Evolutionary conservation across 2,888 invertebrate species (phyloP).

Genomic region (Thysanoteuthis rhombus): DNA sequence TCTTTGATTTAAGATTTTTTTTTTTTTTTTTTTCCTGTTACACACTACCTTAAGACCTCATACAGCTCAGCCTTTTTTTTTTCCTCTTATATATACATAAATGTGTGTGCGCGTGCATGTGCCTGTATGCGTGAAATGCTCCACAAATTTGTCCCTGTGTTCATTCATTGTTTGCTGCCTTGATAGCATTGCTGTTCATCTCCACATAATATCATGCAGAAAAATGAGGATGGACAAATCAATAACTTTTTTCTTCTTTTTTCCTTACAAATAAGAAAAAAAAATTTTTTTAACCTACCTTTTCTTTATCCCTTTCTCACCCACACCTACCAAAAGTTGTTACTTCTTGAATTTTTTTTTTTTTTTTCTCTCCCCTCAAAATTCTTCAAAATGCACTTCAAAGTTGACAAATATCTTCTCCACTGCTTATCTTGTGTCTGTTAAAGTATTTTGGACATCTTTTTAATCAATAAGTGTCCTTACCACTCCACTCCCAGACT

Average conservation of each 20-base stretch:
- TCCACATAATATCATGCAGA: neutral
- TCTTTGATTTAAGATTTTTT: neutral
- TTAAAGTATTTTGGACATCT: constrained; percentile 12
- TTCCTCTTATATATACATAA: neutral
- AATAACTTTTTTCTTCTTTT: neutral
- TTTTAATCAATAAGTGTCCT: constrained; percentile 12
- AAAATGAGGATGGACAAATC: neutral
- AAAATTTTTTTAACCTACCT: neutral
- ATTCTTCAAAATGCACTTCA: neutral
- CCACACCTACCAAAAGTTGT: neutral
- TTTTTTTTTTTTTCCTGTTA: neutral
- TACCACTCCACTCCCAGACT: neutral
- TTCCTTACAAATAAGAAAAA: no score
- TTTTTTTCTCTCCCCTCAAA: neutral
- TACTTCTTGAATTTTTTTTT: neutral
- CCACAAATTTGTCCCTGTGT: neutral
- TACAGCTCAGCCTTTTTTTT: neutral
- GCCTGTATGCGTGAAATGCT: neutral
- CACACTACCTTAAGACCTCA: neutral
- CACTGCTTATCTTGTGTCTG: constrained; percentile 12
- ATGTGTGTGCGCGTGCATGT: neutral
- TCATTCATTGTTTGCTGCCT: constrained; percentile 12
- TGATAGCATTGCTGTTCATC: neutral
- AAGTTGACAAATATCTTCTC: neutral
- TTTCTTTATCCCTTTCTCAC: neutral